Percentiles rank a stretch among this genome's conserved stretches.
These are phyloP conservation scores for Lethenteron camtschaticum DNA, from an alignment of 2,113 vertebrate genomes.

Conservation along the genomic window DNA sequence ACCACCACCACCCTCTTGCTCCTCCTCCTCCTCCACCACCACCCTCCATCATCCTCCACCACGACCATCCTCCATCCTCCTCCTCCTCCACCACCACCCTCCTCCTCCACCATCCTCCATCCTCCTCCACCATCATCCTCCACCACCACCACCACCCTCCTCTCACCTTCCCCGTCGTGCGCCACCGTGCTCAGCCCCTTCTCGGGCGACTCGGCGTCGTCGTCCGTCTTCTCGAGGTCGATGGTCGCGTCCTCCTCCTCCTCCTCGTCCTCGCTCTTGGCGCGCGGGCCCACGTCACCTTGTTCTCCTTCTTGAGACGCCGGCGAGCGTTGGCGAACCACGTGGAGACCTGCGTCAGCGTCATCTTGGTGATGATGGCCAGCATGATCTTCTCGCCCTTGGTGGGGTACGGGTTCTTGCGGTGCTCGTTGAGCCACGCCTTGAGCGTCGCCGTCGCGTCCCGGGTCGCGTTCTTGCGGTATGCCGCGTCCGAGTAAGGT, in stretches of 20 bases:
- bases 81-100: fast-evolving
- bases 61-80: no score
- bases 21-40: no score
- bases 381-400: conserved; percentile 89
- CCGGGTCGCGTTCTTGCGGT: conserved; percentile 80
- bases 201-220: conserved; percentile 33
- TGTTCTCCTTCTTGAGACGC: conserved; percentile 78
- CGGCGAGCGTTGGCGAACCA: conserved; percentile 73
- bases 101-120: no score
- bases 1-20: no score
- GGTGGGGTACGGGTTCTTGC: conserved; percentile 63
- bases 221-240: conserved; percentile 67
- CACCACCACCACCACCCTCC: no score
- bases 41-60: no score
- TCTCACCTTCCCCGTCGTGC: no score
- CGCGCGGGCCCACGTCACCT: conserved; percentile 86
- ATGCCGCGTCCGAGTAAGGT: background rate
- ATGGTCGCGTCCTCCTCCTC: conserved; percentile 17
- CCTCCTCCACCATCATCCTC: no score
- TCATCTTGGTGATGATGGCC: conserved; percentile 96
- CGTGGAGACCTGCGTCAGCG: conserved; percentile 56
- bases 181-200: no score
- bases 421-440: conserved; percentile 67
- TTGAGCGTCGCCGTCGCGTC: conserved; percentile 83
- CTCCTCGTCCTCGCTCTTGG: conserved; percentile 82